Conservation (phyloP, 1,140 invertebrate species). For the Drosophila nigromelanica region DNA sequence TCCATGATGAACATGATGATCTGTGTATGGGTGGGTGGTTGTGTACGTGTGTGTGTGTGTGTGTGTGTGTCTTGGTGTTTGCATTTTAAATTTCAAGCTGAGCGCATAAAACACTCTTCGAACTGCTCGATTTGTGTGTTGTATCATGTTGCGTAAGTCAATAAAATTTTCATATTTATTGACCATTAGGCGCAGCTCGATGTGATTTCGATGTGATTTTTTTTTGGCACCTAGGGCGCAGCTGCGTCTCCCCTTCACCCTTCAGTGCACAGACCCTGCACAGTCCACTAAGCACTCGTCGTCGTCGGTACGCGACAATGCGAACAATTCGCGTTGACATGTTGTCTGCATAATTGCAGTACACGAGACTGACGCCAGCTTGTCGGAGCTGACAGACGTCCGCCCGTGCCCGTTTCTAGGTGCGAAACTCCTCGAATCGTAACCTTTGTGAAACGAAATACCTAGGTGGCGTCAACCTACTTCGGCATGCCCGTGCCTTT, state of each 20-base stretch:
- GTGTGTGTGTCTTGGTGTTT: constrained; percentile 33
- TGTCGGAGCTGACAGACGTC: constrained; percentile 51
- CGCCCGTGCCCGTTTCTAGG: constrained; percentile 32
- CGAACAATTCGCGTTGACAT: constrained; percentile 82
- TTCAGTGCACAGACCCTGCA: no score
- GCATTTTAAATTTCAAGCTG: constrained; percentile 68
- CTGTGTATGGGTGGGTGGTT: neutral
- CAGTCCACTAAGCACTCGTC: constrained; percentile 8
- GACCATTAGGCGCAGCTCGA: constrained; percentile 60
- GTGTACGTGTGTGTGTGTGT: constrained; percentile 13
- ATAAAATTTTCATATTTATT: constrained; percentile 82
- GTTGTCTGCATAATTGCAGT: constrained; percentile 83
- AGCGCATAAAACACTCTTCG: constrained; percentile 4
- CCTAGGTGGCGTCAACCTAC: constrained; percentile 81
- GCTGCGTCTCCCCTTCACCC: constrained; percentile 40
- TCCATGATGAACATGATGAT: constrained; percentile 33
- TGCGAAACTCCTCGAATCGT: constrained; percentile 71
- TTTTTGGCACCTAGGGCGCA: constrained; percentile 59
- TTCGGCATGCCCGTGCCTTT: constrained; percentile 49
- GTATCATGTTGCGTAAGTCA: constrained; percentile 70
- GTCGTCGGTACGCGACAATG: constrained; percentile 52
- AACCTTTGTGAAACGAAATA: constrained; percentile 72
- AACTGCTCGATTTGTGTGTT: constrained; percentile 9
- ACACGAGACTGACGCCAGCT: constrained; percentile 78
- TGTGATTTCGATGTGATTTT: constrained; percentile 14